Evolutionary conservation across 2,113 vertebrate genomes (phyloP), one percentile per base, ranked within the genome.

Genomic region (Drymodes brunneopygia): DNA sequence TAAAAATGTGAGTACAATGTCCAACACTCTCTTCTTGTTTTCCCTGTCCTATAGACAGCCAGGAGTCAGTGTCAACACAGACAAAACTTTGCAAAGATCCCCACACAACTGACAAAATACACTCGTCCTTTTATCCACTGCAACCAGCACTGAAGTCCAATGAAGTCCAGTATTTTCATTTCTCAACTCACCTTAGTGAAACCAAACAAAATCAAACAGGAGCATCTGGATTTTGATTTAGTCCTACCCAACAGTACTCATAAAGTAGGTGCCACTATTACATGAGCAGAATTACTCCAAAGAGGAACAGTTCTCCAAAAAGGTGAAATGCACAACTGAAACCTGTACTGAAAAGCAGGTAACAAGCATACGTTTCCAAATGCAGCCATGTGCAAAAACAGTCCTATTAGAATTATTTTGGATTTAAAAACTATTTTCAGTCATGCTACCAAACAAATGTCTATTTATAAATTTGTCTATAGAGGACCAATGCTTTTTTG

Each of bases 81-180:
- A 92, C 58, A 90, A 95, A 97, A 93, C 75, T 86, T 75, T 22
- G 66, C 73, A 89, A 80, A 87, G 42, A 90, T 61, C 61, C 60
- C 64, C 88, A 58, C 28, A 29, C 45, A 53, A 64, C 21, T 81
- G 80, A 48, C 79, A 90, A 91, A 85, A 79, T 57, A 28, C 29
- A 16, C 56, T 72, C 27, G 18, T 20, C 77, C 36, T 75, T 71
- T 88, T 86, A 65, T 72, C 61, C n/a, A 35, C 24, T 54, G 27
- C 42, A 69, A 51, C 8, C 17, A 73, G 56, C 15, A 57, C 0
- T 42, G 3, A 91, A 77, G 40, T n/a, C 31, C 29, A 69, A 6
- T 15, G 3, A 91, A 77, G 40, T n/a, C 31, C 29, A 69, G 4
- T 15, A 2, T 31, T 80, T 50, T 33, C 18, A 38, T 42, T 44